These are phyloP conservation scores for Acleris literana DNA, from an alignment of 2,888 invertebrate species.

Conservation along the genomic window DNA sequence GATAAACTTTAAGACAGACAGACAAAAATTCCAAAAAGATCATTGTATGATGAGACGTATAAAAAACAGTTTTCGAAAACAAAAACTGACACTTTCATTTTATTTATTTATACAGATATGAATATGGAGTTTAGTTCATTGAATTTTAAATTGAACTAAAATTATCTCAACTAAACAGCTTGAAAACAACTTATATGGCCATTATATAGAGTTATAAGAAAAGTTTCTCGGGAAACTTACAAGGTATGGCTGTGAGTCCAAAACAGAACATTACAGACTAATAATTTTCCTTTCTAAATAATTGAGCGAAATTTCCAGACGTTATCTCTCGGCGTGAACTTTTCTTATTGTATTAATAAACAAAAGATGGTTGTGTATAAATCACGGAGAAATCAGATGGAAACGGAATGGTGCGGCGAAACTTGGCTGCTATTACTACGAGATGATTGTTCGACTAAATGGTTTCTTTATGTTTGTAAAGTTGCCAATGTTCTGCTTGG, in stretches of 20 bases:
- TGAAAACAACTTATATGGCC: too few relatives aligned
- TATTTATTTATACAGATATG: too few relatives aligned
- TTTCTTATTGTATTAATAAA: slow-evolving; percentile 30
- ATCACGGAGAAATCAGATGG: slow-evolving; percentile 30
- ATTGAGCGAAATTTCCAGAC: slow-evolving; percentile 13
- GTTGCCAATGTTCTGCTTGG: slow-evolving; percentile 13
- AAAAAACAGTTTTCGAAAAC: too few relatives aligned
- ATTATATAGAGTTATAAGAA: too few relatives aligned
- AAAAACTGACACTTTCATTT: too few relatives aligned
- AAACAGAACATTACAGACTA: slow-evolving; percentile 21
- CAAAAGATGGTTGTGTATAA: slow-evolving; percentile 37
- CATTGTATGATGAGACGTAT: too few relatives aligned
- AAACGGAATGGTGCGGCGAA: slow-evolving; percentile 25
- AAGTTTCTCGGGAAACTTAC: too few relatives aligned
- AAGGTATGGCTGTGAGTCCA: neutral
- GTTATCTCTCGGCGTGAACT: slow-evolving; percentile 28
- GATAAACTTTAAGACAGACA: too few relatives aligned
- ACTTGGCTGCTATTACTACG: slow-evolving; percentile 24
- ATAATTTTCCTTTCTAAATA: slow-evolving; percentile 16
- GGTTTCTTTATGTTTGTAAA: slow-evolving; percentile 21
- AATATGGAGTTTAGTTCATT: too few relatives aligned
- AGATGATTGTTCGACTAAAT: slow-evolving; percentile 32
- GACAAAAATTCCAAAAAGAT: too few relatives aligned
- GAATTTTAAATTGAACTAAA: too few relatives aligned
- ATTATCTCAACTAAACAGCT: too few relatives aligned